These are phyloP conservation scores for Acholoe squamosa DNA, from an alignment of 2,888 invertebrate genomes.

Conservation along the genomic window DNA sequence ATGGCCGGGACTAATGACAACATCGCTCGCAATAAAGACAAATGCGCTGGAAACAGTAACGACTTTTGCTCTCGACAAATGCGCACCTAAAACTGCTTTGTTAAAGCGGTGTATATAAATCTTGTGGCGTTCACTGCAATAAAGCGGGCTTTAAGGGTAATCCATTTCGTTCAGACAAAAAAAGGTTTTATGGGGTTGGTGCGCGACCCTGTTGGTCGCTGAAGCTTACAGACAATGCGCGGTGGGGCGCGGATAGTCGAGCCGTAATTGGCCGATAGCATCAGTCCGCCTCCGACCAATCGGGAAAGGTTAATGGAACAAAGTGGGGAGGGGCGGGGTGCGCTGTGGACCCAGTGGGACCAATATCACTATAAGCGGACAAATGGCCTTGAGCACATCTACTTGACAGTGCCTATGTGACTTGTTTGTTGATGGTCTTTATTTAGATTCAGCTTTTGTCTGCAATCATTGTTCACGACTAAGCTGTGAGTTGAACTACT, in stretches of 20 bases:
- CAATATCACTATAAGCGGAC: conserved; percentile 14
- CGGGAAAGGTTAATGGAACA: conserved; percentile 52
- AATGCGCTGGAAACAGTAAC: no score
- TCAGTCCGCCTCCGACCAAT: conserved; percentile 24
- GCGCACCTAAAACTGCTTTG: no score
- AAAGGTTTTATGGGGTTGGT: not conserved
- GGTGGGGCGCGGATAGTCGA: conserved; percentile 6
- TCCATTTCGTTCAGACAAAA: not conserved
- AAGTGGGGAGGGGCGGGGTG: conserved; percentile 7
- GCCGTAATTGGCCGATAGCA: conserved; percentile 32
- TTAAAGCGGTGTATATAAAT: no score
- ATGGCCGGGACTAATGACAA: no score
- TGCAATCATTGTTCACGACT: not conserved
- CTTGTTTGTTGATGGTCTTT: not conserved
- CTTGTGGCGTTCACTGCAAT: no score
- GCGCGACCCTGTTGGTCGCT: not conserved
- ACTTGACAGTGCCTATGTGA: conserved; percentile 16
- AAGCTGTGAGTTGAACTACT: no score
- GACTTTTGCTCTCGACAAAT: no score
- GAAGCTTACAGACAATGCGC: conserved; percentile 13
- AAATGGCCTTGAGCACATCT: not conserved
- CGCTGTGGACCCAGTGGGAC: not conserved
- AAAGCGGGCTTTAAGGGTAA: not conserved
- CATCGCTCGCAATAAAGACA: no score
- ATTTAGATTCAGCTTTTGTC: not conserved